Evolutionary conservation across 1,140 invertebrate genomes (phyloP).

Genomic region (Episyrphus balteatus): DNA sequence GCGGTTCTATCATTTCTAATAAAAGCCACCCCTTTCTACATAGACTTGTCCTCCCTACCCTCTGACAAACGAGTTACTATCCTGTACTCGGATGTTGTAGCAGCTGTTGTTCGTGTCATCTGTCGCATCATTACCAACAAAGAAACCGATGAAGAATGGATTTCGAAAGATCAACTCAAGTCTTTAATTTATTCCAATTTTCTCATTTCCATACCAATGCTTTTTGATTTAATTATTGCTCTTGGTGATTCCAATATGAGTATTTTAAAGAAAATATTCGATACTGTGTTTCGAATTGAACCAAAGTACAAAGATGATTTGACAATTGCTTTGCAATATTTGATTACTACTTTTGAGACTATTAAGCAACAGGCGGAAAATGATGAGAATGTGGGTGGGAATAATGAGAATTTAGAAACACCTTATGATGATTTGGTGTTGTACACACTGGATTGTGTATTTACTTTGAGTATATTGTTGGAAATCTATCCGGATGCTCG

Average conservation of each 20-base stretch:
- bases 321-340: slow-evolving; percentile 42
- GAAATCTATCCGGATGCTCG: slow-evolving; percentile 46
- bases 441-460: slow-evolving; percentile 56
- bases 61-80: slow-evolving; percentile 13
- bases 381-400: slow-evolving; percentile 25
- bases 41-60: slow-evolving; percentile 37
- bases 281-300: slow-evolving; percentile 55
- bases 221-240: slow-evolving; percentile 64
- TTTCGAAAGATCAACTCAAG: slow-evolving; percentile 50
- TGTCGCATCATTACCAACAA: slow-evolving; percentile 62
- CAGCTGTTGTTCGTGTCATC: slow-evolving; percentile 54
- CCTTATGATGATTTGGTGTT: slow-evolving; percentile 57
- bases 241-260: slow-evolving; percentile 53
- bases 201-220: slow-evolving; percentile 68
- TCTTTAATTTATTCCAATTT: slow-evolving; percentile 68
- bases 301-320: slow-evolving; percentile 61
- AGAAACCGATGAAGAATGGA: slow-evolving; percentile 58
- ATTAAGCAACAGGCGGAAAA: slow-evolving; percentile 32
- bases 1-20: slow-evolving; percentile 60
- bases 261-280: slow-evolving; percentile 51
- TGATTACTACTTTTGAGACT: slow-evolving; percentile 31
- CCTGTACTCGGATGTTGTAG: slow-evolving; percentile 45
- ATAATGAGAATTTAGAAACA: slow-evolving; percentile 19
- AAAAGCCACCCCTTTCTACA: slow-evolving; percentile 57
- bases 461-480: slow-evolving; percentile 54